Percentiles rank a stretch among this genome's conserved stretches.
Conservation (phyloP, 2,888 invertebrate species). For the Diadegma fenestrale region DNA sequence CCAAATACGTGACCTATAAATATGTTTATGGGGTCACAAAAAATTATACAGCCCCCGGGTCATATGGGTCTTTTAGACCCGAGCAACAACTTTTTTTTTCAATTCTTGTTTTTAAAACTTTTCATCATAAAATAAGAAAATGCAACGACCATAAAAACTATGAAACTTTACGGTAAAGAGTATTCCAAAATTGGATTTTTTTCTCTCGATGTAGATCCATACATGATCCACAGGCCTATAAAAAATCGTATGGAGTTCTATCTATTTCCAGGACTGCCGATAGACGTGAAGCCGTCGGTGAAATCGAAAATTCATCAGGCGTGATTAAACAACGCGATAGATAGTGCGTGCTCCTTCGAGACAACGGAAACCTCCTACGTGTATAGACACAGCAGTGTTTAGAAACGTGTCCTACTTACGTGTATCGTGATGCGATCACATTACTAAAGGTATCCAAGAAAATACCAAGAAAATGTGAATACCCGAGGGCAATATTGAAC, state of each 20-base stretch:
- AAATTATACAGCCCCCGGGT: too few relatives aligned
- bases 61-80: too few relatives aligned
- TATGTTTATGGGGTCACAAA: too few relatives aligned
- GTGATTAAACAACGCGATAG: not conserved
- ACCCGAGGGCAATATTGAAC: not conserved
- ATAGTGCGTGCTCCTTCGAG: not conserved
- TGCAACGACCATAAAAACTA: too few relatives aligned
- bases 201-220: too few relatives aligned
- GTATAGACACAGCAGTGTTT: not conserved
- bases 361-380: not conserved
- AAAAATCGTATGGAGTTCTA: conserved; percentile 42
- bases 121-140: too few relatives aligned
- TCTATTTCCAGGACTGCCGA: conserved; percentile 75
- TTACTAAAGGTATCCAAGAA: not conserved
- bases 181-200: too few relatives aligned
- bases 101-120: too few relatives aligned
- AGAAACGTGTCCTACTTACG: not conserved
- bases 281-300: conserved; percentile 71
- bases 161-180: too few relatives aligned
- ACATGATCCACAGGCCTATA: too few relatives aligned
- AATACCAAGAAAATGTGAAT: not conserved
- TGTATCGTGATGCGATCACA: not conserved
- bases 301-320: conserved; percentile 49
- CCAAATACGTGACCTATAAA: too few relatives aligned
- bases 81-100: too few relatives aligned